Conservation (phyloP, 1,140 invertebrate genomes). For the Lysiphlebus fabarum region DNA sequence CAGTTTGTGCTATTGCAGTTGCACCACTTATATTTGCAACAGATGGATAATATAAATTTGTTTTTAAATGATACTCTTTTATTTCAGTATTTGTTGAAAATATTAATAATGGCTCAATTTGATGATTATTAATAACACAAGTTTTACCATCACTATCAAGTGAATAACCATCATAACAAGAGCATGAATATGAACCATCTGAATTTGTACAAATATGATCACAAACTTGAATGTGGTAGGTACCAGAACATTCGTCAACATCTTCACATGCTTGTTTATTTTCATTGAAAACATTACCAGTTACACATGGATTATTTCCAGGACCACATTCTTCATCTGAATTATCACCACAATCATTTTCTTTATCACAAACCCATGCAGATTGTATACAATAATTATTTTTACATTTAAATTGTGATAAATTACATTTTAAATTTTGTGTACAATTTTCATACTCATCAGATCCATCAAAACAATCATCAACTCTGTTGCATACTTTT, state of each 20-base stretch:
- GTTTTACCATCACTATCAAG: conserved; percentile 63
- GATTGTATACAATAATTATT: conserved; percentile 65
- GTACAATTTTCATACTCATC: conserved; percentile 64
- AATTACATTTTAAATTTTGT: conserved; percentile 27
- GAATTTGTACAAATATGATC: conserved; percentile 81
- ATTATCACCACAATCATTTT: conserved; percentile 72
- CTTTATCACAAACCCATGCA: conserved; percentile 67
- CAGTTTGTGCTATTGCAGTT: conserved; percentile 67
- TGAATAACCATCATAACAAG: conserved; percentile 73
- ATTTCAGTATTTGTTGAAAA: conserved; percentile 61
- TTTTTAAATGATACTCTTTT: conserved; percentile 51
- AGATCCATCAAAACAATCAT: conserved; percentile 70
- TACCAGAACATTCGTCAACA: conserved; percentile 73
- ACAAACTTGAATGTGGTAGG: conserved; percentile 73
- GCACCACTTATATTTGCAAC: conserved; percentile 58
- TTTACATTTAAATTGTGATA: conserved; percentile 46
- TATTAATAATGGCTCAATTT: conserved; percentile 62
- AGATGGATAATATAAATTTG: conserved; percentile 51
- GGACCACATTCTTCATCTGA: conserved; percentile 63
- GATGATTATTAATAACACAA: conserved; percentile 64
- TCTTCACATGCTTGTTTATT: conserved; percentile 19
- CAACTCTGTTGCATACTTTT: conserved; percentile 73
- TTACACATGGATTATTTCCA: background rate
- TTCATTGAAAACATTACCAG: background rate
- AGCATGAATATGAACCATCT: conserved; percentile 73